Evolutionary conservation across 2,888 invertebrate species (phyloP), one percentile per base, ranked within the genome.

Genomic region (Meliscaeva auricollis): DNA sequence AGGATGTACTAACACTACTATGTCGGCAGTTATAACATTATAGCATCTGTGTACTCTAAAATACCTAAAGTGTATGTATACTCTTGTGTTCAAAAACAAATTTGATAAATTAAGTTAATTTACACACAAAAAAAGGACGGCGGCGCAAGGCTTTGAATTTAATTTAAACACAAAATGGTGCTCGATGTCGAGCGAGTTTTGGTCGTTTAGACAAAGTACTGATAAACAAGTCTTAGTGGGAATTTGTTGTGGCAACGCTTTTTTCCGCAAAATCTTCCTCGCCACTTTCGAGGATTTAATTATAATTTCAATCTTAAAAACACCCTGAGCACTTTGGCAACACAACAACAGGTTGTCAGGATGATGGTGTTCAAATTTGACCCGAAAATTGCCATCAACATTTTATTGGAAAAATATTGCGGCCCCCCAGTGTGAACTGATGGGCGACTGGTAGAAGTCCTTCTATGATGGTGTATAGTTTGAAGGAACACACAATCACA

Each of bases 401-500:
- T 84, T 84, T 78, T 84, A 84, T 80, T 84, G 84, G 75, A 54
- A 75, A 84, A 80, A 80, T 80, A 84, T 76, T 68, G 80, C 70
- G 44, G 44, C 62, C 15, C 13, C 13, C 58, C 13, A 11, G 11
- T 17, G 32, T 7, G 1, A 4, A n/a, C n/a, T n/a, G 38, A 15
- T 13, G n/a, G 15, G 35, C 13, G n/a, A 35, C 35, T 20, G 13
- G 46, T 30, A 44, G 1, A 50, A 66, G 50, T 66, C 66, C 48
- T 50, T 32, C 44, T 44, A 44, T 44, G 11, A 8, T 30, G 62
- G 11, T 7, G 22, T 26, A 30, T 56, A 48, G 50, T 48, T 64
- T 32, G 48, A 41, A 35, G 48, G 52, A 50, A 44, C 13, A 58
- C 66, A 80, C 69, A 78, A 62, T 62, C 78, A 73, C 54, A 78